Evolutionary conservation across 92 coral and sea anemone species (phyloP), one percentile per base, ranked within the genome.

Genomic region (Actinostola sp.): DNA sequence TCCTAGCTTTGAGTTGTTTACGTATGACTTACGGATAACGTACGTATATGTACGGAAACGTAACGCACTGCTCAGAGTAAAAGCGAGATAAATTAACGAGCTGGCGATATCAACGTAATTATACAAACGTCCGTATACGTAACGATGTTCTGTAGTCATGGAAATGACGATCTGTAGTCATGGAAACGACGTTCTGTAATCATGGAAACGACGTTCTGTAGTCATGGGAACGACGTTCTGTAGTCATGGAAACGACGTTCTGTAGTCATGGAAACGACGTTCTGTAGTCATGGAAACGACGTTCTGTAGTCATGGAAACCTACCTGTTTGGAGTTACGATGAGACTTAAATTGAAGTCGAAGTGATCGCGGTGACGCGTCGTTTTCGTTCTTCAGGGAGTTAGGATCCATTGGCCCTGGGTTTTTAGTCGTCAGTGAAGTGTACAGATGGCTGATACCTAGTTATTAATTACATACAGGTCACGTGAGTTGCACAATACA

Each of bases 341-440:
- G 53, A 8, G 81, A 35, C 2, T 5, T 13, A 49, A 75, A 69
- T 21, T 16, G 29, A 26, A 81, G 48, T 21, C 79, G 45, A 10
- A 89, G 63, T 28, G 95, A 81, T 2, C 92, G 83, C 3, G 95
- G 95, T 21, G 92, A 85, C 8, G 56, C 53, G 34, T 83, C 31
- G 53, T 88, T 76, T 57, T 94, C 97, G 68, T 94, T 94, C 57
- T 86, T 94, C 38, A 32, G 30, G 21, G 97, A 92, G 32, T 57
- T 36, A 3, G 60, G 67, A 52, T 94, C 98, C 79, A 94, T 60
- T 34, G 98, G 98, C 21, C 98, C 98, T 23, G 98, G 98, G 60
- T 94, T 94, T 61, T 77, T 83, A 33, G 79, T 78, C 0, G 85
- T 72, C 32, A 78, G 61, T 20, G 98, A 94, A 6, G 82, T 96